Evolutionary conservation across 2,113 vertebrate species (phyloP).

Genomic region (Naja naja): DNA sequence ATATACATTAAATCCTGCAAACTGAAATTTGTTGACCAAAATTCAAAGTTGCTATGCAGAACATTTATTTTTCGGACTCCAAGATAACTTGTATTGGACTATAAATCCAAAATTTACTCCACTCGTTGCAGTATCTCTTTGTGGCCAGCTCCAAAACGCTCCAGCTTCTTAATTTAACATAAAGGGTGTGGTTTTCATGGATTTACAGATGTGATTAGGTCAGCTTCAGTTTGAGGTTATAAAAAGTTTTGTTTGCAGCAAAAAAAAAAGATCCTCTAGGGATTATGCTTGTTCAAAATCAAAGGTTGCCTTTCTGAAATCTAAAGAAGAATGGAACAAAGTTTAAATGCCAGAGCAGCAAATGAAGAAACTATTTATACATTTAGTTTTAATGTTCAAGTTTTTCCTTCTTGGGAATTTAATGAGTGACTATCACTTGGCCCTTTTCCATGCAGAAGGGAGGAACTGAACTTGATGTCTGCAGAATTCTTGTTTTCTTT

Average conservation of each 20-base stretch:
- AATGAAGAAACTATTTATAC: neutral
- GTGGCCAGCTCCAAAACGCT: neutral
- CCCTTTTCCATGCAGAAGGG: neutral
- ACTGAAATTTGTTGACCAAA: neutral
- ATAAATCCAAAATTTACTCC: neutral
- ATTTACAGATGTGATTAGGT: neutral
- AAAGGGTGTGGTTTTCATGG: neutral
- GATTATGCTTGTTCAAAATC: neutral
- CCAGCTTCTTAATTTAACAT: neutral
- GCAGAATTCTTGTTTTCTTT: neutral
- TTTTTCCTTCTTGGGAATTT: neutral
- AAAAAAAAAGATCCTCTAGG: neutral
- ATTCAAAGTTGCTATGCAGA: neutral
- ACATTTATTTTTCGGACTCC: no score
- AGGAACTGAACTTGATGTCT: neutral
- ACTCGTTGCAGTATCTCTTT: neutral
- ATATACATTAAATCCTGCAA: neutral
- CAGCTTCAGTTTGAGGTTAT: neutral
- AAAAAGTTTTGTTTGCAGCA: neutral
- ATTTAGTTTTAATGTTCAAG: neutral
- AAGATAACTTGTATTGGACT: neutral
- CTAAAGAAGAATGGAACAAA: neutral
- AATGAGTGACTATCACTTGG: no score
- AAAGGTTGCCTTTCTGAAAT: neutral
- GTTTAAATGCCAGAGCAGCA: neutral